A percentile compares a stretch with the other conserved stretches of the same genome.
Evolutionary conservation across 2,888 invertebrate species (phyloP).

Genomic region (Salticus scenicus): DNA sequence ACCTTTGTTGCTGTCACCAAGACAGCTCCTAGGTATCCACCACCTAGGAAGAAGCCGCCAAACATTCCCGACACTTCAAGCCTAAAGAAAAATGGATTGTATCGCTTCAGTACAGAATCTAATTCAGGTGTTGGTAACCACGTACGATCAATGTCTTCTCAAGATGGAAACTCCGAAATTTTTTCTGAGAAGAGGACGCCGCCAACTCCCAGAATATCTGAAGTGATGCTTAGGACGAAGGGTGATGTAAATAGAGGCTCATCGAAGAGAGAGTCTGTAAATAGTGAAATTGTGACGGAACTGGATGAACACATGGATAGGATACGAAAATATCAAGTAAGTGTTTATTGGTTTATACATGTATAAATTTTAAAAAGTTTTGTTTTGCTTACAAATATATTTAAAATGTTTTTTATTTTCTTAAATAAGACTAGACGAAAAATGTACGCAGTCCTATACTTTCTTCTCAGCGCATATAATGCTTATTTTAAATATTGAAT

Average conservation of each 20-base stretch:
- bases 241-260: not conserved
- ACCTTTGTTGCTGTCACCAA: slow-evolving; percentile 92
- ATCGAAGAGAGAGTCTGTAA: not conserved
- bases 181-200: slow-evolving; percentile 34
- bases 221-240: slow-evolving; percentile 9
- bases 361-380: too few relatives aligned
- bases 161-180: slow-evolving; percentile 15
- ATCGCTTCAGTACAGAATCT: slow-evolving; percentile 43
- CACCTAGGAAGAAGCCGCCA: slow-evolving; percentile 42
- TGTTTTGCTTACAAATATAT: too few relatives aligned
- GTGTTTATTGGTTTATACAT: too few relatives aligned
- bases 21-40: slow-evolving; percentile 87
- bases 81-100: slow-evolving; percentile 63
- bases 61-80: slow-evolving; percentile 32
- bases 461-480: too few relatives aligned
- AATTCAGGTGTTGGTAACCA: not conserved
- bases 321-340: slow-evolving; percentile 93
- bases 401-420: too few relatives aligned
- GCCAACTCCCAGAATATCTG: slow-evolving; percentile 62
- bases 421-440: too few relatives aligned
- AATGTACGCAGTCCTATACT: too few relatives aligned
- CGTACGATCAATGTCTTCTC: slow-evolving; percentile 50
- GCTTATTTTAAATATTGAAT: too few relatives aligned
- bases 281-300: not conserved
- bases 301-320: slow-evolving; percentile 85